Evolutionary conservation across 1,140 invertebrate species (phyloP).

Genomic region (Epicauta chinensis): DNA sequence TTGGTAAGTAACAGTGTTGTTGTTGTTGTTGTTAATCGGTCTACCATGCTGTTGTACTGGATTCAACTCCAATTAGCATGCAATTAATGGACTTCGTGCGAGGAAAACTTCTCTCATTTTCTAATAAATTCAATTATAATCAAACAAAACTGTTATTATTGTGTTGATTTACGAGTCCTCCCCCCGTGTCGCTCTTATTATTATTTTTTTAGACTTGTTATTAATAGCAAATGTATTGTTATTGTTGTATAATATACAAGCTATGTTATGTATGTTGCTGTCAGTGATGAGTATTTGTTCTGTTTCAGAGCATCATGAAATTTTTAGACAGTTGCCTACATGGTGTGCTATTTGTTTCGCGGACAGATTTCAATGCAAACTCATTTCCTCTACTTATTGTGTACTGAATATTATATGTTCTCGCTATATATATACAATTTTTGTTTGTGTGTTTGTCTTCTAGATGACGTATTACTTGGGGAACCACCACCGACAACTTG

Average conservation of each 20-base stretch:
- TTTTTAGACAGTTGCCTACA: conserved; percentile 4
- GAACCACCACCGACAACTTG: conserved; percentile 16
- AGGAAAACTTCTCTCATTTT: no score
- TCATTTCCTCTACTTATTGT: conserved; percentile 35
- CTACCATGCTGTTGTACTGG: conserved; percentile 7
- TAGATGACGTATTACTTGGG: conserved; percentile 18
- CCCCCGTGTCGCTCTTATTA: no score
- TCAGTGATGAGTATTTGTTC: no score
- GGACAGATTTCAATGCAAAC: conserved; percentile 30
- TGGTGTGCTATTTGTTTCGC: conserved; percentile 21
- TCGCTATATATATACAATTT: no score
- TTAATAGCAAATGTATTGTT: no score
- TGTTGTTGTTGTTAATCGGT: conserved; percentile 11
- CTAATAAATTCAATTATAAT: no score
- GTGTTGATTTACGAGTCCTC: no score
- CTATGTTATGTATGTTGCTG: no score
- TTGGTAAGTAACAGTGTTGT: conserved; percentile 4
- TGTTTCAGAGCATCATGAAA: neutral
- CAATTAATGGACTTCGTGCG: conserved; percentile 5
- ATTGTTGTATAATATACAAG: no score
- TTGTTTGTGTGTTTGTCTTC: no score
- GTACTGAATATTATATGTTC: conserved; percentile 33
- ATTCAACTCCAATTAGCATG: conserved; percentile 13
- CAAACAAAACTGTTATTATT: no score
- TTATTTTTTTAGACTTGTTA: no score